These are phyloP conservation scores for Damaliscus lunatus DNA, from an alignment of 2,113 vertebrate genomes.

Conservation along the genomic window DNA sequence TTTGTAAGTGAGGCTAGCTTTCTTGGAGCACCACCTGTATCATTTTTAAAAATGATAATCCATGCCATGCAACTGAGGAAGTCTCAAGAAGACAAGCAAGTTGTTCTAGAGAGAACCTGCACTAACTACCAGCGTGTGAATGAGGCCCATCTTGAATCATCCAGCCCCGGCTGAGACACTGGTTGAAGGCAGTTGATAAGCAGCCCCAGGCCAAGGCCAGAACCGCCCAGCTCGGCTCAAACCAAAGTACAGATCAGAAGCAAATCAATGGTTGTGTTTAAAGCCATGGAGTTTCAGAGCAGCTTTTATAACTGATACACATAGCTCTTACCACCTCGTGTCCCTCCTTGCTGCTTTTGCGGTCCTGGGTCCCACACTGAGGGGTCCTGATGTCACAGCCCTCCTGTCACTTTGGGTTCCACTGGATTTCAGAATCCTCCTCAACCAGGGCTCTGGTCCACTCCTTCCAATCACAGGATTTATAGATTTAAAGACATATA, in stretches of 20 bases:
- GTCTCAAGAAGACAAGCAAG: neutral
- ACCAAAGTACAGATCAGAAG: neutral
- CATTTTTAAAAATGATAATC: neutral
- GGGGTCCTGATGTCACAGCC: accelerated
- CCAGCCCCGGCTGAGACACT: neutral
- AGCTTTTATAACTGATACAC: neutral
- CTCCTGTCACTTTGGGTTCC: neutral
- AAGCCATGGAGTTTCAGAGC: neutral
- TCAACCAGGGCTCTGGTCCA: neutral
- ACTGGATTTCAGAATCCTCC: neutral
- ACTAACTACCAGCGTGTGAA: neutral
- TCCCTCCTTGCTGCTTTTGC: neutral
- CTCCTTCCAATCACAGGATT: neutral
- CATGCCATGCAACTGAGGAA: neutral
- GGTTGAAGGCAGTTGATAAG: neutral
- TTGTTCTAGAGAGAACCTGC: neutral
- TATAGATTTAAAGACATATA: neutral
- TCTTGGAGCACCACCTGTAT: neutral
- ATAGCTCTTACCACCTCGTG: accelerated
- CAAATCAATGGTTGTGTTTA: neutral
- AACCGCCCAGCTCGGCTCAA: neutral
- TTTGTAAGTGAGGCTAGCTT: neutral
- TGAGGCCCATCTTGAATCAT: neutral
- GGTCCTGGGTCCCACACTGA: too few species aligned
- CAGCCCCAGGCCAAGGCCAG: neutral